phyloP scores from a whole-genome alignment of 2,113 vertebrate genomes.

The Gallinago paraguaiae region DNA sequence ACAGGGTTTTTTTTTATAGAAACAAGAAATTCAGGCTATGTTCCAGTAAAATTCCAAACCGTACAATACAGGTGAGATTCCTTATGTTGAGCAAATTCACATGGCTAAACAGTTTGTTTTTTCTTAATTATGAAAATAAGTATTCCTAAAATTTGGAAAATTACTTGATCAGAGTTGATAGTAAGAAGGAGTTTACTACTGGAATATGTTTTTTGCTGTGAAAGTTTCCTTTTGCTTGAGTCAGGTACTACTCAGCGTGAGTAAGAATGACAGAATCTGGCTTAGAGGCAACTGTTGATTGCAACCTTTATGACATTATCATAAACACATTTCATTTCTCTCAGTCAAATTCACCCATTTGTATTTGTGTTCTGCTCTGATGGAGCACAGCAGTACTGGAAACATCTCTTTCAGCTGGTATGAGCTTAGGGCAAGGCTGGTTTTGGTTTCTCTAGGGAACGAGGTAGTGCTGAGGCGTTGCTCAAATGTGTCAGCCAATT shows the following conservation, averaged over 20 bases:
- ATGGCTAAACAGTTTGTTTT: neutral
- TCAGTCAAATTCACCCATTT: neutral
- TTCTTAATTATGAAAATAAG: neutral
- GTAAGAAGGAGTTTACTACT: neutral
- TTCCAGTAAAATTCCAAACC: neutral
- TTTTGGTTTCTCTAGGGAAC: neutral
- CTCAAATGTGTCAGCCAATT: neutral
- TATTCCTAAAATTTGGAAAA: neutral
- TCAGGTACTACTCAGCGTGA: neutral
- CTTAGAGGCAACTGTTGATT: neutral
- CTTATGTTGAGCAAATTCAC: neutral
- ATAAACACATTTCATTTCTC: neutral
- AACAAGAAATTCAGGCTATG: neutral
- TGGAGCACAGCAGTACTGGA: neutral
- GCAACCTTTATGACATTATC: neutral
- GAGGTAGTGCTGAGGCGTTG: neutral
- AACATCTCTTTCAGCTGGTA: neutral
- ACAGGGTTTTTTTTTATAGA: neutral
- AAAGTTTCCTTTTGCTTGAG: neutral
- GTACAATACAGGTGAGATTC: neutral
- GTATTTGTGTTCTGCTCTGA: neutral
- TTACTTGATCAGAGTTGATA: neutral
- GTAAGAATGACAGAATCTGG: neutral
- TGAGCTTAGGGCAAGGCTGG: neutral
- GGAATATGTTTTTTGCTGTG: neutral